These are phyloP conservation scores for Trichoplusia ni DNA, from an alignment of 1,140 invertebrate species.

Conservation along the genomic window DNA sequence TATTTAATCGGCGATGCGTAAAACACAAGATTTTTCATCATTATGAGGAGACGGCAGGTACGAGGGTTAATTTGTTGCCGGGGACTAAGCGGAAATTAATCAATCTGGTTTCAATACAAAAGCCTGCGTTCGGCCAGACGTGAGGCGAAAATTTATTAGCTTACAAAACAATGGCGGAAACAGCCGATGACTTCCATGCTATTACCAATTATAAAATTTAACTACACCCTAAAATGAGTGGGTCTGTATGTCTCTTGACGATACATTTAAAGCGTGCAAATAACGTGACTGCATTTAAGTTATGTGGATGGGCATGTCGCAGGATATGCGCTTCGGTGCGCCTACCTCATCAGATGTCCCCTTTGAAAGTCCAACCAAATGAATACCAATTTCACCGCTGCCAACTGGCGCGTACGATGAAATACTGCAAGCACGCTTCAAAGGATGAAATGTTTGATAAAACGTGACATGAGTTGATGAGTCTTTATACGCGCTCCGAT, in stretches of 20 bases:
- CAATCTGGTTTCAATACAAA: conserved; percentile 41
- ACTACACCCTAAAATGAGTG: neutral
- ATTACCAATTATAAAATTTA: conserved; percentile 8
- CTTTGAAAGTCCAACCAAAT: conserved; percentile 61
- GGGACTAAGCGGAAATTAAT: conserved; percentile 47
- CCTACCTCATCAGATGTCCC: conserved; percentile 62
- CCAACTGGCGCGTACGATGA: conserved; percentile 64
- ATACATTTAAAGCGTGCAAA: conserved; percentile 19
- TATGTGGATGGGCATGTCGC: conserved; percentile 58
- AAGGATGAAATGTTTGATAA: conserved; percentile 31
- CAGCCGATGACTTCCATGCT: neutral
- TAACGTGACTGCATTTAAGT: conserved; percentile 33
- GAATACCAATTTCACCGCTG: conserved; percentile 67
- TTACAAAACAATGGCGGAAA: conserved; percentile 19
- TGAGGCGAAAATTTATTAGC: conserved; percentile 26
- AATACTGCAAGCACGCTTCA: conserved; percentile 36
- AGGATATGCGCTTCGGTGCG: conserved; percentile 71
- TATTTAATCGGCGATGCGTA: conserved; percentile 14
- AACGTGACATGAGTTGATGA: conserved; percentile 27
- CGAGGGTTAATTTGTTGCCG: conserved; percentile 34
- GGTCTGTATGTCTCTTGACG: neutral
- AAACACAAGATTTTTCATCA: conserved; percentile 32
- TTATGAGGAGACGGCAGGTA: conserved; percentile 20
- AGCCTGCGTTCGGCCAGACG: conserved; percentile 20
- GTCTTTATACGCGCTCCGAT: conserved; percentile 18